phyloP scores from a whole-genome alignment of 2,797 vertebrate species.

The Capromys pilorides region DNA sequence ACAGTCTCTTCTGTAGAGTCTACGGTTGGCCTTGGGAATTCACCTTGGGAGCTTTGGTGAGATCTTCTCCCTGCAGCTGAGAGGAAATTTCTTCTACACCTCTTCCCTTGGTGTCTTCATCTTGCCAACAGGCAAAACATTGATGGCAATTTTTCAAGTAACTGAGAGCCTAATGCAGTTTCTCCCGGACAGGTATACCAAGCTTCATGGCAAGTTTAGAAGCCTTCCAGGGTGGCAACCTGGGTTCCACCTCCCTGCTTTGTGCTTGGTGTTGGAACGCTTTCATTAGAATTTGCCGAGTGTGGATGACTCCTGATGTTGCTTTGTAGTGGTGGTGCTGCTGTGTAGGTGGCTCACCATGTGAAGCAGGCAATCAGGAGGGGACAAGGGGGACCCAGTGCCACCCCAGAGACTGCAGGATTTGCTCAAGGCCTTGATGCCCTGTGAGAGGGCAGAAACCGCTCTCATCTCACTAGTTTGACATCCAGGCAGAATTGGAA shows the following conservation, averaged over 20 bases:
- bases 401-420: too few species aligned
- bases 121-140: not conserved
- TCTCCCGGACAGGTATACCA: not conserved
- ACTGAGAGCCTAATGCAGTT: not conserved
- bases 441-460: fast-evolving
- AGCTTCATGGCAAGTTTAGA: not conserved
- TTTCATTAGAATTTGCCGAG: not conserved
- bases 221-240: not conserved
- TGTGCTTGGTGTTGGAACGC: not conserved
- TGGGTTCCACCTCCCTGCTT: not conserved
- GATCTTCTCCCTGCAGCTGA: not conserved
- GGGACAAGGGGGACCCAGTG: too few species aligned
- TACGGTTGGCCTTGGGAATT: not conserved
- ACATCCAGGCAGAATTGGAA: not conserved
- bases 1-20: not conserved
- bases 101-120: not conserved
- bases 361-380: not conserved
- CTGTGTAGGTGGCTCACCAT: not conserved
- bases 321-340: not conserved
- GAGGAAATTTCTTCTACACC: not conserved
- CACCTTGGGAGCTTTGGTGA: not conserved
- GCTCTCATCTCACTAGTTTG: not conserved
- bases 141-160: not conserved
- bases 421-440: not conserved
- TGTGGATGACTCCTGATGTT: too few species aligned